Evolutionary conservation across 2,888 invertebrate genomes (phyloP), one percentile per base, ranked within the genome.

Genomic region (Koerneria pararmatus): DNA sequence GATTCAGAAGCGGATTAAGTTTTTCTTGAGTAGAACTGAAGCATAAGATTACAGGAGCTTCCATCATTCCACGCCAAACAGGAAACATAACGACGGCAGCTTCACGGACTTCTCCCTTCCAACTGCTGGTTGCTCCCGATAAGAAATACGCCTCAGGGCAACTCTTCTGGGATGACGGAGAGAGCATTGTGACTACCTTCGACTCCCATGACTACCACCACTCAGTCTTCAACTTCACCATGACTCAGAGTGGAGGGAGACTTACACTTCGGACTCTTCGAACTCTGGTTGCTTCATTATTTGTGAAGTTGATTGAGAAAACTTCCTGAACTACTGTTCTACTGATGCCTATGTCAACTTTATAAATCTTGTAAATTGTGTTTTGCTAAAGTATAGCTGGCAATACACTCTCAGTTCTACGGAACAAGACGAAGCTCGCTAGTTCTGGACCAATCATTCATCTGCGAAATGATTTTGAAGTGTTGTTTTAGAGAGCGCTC

Each of bases 51-150:
- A 15, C 49, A 22, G 88, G 87, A 66, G 89, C 89, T 32, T 85
- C 86, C 48, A 86, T 89, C 27, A 75, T 90, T 56, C 85, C 87
- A 24, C 83, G 87, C 71, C 87, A 84, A 68, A 72, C 67, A 11
- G 69, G 79, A 3, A 72, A 65, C 24, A 67, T 72, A 8, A 82
- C 78, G 0, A 79, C 80, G 3, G 74, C 72, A 0, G 74, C 70
- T 3, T 68, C 79, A 53, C 87, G 90, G 68, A 86, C 87, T 74
- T 88, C 88, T 37, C 88, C 88, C 53, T 86, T 91, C 69, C 88
- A 89, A 75, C 85, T 92, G 34, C 79, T 90, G 8, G 88, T 88
- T 0, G 89, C 32, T 31, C 54, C 63, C 22, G 8, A 53, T 29
- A 46, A 53, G 15, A 46, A 48, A 6, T 41, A 46, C 48, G 35